Evolutionary conservation across 2,888 invertebrate species (phyloP).

Genomic region (Idaea dimidiata): DNA sequence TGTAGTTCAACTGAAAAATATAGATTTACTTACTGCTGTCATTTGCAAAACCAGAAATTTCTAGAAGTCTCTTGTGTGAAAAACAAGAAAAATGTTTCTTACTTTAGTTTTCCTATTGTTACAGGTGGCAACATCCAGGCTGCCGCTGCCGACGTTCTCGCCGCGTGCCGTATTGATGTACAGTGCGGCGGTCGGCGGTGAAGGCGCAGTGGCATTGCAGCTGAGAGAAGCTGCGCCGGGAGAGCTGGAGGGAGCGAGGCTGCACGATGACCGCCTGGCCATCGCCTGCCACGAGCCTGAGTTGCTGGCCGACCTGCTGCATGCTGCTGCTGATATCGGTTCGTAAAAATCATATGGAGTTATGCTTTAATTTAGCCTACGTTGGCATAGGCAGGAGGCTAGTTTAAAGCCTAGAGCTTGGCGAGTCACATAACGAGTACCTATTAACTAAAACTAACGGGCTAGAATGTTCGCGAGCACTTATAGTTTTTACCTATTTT

Average conservation of each 20-base stretch:
- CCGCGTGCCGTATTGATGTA: slow-evolving; percentile 85
- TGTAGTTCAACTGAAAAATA: no score
- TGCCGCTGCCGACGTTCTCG: slow-evolving; percentile 76
- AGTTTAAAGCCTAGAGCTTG: no score
- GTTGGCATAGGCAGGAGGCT: no score
- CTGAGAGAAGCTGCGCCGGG: slow-evolving; percentile 81
- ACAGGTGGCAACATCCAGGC: slow-evolving; percentile 73
- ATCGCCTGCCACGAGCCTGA: slow-evolving; percentile 89
- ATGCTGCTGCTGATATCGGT: slow-evolving; percentile 82
- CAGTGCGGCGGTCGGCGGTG: slow-evolving; percentile 84
- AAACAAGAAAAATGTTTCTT: not conserved
- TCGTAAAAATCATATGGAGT: slow-evolving; percentile 26
- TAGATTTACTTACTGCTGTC: no score
- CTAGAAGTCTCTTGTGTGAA: no score
- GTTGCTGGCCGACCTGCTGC: slow-evolving; percentile 86
- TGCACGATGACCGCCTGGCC: slow-evolving; percentile 84
- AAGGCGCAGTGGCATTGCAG: slow-evolving; percentile 81
- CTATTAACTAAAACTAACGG: no score
- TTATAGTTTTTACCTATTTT: no score
- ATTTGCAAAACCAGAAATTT: no score
- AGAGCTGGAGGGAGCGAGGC: slow-evolving; percentile 61
- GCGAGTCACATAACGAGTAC: no score
- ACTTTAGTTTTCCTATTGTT: slow-evolving; percentile 7
- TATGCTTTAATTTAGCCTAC: not conserved
- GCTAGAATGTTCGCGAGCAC: no score